Conservation (phyloP, 2,797 vertebrate species). For the Pelobates cultripes region DNA sequence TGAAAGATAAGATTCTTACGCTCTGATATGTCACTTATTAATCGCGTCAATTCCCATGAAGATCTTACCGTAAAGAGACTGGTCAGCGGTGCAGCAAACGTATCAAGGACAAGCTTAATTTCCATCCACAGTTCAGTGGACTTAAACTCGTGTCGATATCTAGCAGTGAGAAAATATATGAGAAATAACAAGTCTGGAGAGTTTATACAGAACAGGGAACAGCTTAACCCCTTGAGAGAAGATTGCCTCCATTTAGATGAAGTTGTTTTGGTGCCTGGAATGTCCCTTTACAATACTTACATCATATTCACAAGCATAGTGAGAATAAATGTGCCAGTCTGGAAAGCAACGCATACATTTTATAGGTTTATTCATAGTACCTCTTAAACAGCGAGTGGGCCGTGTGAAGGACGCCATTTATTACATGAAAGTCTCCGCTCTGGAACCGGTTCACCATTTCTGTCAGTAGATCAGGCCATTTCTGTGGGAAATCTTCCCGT, state of each 20-base stretch:
- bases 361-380: constrained; percentile 63
- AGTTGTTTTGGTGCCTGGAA: too few relatives aligned
- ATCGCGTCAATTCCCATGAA: neutral
- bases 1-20: neutral
- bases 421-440: constrained; percentile 96
- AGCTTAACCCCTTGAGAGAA: too few relatives aligned
- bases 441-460: constrained; percentile 98
- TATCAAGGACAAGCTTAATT: constrained; percentile 96
- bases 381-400: constrained; percentile 97
- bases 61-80: constrained; percentile 92
- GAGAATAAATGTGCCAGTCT: too few relatives aligned
- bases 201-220: too few relatives aligned
- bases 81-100: constrained; percentile 93
- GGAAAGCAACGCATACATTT: too few relatives aligned
- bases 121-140: constrained; percentile 97
- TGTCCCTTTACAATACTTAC: too few relatives aligned
- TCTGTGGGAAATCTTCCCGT: constrained; percentile 95
- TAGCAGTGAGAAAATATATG: constrained; percentile 60
- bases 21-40: too few relatives aligned
- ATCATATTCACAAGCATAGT: too few relatives aligned
- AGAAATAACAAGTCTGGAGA: too few relatives aligned
- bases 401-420: constrained; percentile 94
- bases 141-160: constrained; percentile 98
- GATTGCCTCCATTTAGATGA: too few relatives aligned
- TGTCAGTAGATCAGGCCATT: constrained; percentile 95